Evolutionary conservation across 2,888 invertebrate species (phyloP).

Genomic region (Neocrepidodera transversa): DNA sequence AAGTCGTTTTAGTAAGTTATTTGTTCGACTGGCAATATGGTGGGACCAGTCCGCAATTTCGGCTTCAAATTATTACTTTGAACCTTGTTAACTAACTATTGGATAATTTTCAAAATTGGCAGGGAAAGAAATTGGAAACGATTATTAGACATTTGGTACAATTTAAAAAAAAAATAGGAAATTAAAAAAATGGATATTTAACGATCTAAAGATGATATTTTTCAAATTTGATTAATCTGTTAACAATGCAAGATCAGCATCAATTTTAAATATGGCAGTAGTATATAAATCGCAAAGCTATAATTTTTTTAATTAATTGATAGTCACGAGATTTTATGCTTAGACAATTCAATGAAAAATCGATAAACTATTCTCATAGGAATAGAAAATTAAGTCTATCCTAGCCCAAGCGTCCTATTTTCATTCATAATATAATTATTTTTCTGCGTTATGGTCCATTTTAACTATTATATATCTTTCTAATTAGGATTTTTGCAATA

Average conservation of each 20-base stretch:
- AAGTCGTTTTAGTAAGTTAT: constrained; percentile 2
- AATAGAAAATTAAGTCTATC: background rate
- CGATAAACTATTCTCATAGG: too few relatives aligned
- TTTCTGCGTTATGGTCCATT: background rate
- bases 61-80: constrained; percentile 2
- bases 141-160: constrained; percentile 7
- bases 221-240: too few relatives aligned
- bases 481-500: constrained; percentile 25
- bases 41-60: constrained; percentile 7
- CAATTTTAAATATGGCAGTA: too few relatives aligned
- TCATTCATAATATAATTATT: constrained; percentile 11
- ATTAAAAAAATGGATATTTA: too few relatives aligned
- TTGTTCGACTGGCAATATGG: constrained; percentile 11
- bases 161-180: background rate
- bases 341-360: too few relatives aligned
- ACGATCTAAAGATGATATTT: too few relatives aligned
- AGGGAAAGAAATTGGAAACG: constrained; percentile 9
- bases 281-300: too few relatives aligned
- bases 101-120: constrained; percentile 12
- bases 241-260: too few relatives aligned
- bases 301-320: too few relatives aligned
- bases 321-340: too few relatives aligned
- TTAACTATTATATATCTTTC: constrained; percentile 16
- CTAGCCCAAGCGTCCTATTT: background rate
- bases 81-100: constrained; percentile 5